Evolutionary conservation across 1,140 invertebrate genomes (phyloP).

Genomic region (Trichogramma pretiosum): DNA sequence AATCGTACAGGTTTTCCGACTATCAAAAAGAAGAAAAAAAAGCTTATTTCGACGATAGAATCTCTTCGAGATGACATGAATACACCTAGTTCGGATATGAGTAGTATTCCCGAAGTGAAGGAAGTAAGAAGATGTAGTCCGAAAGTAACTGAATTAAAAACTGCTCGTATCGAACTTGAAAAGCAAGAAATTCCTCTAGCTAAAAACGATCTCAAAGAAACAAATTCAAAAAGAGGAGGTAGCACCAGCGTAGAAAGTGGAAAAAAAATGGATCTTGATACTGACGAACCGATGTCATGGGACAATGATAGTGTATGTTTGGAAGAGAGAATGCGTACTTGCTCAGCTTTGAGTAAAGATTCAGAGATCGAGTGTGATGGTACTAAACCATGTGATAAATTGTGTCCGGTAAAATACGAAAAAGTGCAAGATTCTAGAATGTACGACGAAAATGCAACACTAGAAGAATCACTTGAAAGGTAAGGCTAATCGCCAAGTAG

Average conservation of each 20-base stretch:
- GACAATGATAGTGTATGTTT: not conserved
- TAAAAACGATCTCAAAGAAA: no score
- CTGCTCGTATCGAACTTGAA: no score
- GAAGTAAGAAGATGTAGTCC: constrained; percentile 35
- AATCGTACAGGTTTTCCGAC: constrained; percentile 82
- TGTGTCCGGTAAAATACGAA: constrained; percentile 34
- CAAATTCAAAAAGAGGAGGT: no score
- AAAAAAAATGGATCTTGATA: constrained; percentile 10
- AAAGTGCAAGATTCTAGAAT: constrained; percentile 37
- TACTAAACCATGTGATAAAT: constrained; percentile 29
- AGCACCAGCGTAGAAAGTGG: constrained; percentile 9
- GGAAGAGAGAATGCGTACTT: constrained; percentile 11
- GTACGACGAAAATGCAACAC: constrained; percentile 39
- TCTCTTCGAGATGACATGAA: no score
- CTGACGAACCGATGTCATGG: not conserved
- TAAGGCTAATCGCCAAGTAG: no score
- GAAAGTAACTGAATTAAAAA: constrained; percentile 3
- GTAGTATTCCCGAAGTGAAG: constrained; percentile 42
- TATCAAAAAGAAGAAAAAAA: constrained; percentile 76
- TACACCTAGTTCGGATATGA: constrained; percentile 12
- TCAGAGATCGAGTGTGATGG: constrained; percentile 31
- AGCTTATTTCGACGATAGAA: constrained; percentile 34
- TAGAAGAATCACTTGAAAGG: constrained; percentile 38
- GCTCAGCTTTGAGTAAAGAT: constrained; percentile 32
- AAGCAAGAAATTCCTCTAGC: constrained; percentile 19